phyloP scores from a whole-genome alignment of 92 coral and sea anemone genomes.

The Actinostola sp. region DNA sequence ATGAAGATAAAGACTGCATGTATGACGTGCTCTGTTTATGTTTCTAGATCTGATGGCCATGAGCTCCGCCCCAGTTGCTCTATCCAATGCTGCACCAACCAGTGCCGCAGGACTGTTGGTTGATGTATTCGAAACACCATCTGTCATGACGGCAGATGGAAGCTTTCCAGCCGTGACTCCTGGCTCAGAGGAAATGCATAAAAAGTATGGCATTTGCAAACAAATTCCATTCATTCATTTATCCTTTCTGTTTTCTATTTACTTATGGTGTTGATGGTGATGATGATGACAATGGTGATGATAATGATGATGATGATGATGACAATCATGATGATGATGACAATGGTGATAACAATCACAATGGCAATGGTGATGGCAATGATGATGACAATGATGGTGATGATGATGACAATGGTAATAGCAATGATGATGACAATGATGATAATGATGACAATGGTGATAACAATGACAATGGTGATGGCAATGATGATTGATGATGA shows the following conservation, averaged over 20 bases:
- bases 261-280: too few species aligned
- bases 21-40: not conserved
- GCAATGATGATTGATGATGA: too few species aligned
- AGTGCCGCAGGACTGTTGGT: conserved; percentile 78
- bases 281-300: too few species aligned
- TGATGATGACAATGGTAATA: too few species aligned
- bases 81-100: conserved; percentile 49
- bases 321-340: too few species aligned
- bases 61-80: conserved; percentile 48
- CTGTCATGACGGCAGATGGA: conserved; percentile 49
- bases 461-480: too few species aligned
- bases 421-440: too few species aligned
- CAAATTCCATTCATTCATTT: not conserved
- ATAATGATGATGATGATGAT: too few species aligned
- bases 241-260: not conserved
- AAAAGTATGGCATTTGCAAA: conserved; percentile 64
- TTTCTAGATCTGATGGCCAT: conserved; percentile 56
- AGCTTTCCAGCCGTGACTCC: conserved; percentile 82
- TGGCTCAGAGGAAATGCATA: conserved; percentile 87
- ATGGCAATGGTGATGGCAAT: too few species aligned
- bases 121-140: conserved; percentile 86
- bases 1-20: not conserved
- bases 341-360: too few species aligned
- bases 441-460: too few species aligned
- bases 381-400: too few species aligned